phyloP scores from a whole-genome alignment of 2,113 vertebrate species.

The Siniperca chuatsi region DNA sequence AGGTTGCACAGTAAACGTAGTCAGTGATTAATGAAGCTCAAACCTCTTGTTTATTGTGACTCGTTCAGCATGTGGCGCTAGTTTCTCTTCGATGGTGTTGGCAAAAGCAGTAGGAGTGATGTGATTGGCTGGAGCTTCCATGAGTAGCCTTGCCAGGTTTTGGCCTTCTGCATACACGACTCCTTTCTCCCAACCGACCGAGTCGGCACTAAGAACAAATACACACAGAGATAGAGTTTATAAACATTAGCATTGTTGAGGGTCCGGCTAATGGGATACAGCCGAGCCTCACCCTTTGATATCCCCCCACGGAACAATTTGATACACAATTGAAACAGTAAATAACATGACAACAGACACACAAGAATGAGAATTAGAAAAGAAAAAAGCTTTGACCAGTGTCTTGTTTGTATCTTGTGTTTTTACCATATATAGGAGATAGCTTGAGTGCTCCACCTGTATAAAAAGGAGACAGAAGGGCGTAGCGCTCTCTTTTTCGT shows the following conservation, averaged over 20 bases:
- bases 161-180: constrained; percentile 92
- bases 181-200: constrained; percentile 90
- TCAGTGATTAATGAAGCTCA: constrained; percentile 53
- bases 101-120: constrained; percentile 93
- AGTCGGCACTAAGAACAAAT: constrained; percentile 80
- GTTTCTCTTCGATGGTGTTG: constrained; percentile 88
- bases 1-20: neutral
- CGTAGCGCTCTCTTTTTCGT: too few species aligned
- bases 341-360: too few species aligned
- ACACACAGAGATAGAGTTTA: neutral
- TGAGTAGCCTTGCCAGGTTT: constrained; percentile 92
- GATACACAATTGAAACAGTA: too few species aligned
- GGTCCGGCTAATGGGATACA: too few species aligned
- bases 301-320: too few species aligned
- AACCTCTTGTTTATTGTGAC: constrained; percentile 90
- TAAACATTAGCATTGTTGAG: neutral
- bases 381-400: too few species aligned
- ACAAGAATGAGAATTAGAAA: too few species aligned
- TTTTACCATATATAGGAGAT: too few species aligned
- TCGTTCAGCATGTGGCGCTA: constrained; percentile 81
- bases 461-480: too few species aligned
- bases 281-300: too few species aligned
- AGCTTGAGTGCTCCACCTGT: too few species aligned
- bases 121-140: constrained; percentile 96
- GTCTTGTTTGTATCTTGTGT: too few species aligned